Conservation (phyloP, 2,113 vertebrate species). For the Eolophus roseicapilla region DNA sequence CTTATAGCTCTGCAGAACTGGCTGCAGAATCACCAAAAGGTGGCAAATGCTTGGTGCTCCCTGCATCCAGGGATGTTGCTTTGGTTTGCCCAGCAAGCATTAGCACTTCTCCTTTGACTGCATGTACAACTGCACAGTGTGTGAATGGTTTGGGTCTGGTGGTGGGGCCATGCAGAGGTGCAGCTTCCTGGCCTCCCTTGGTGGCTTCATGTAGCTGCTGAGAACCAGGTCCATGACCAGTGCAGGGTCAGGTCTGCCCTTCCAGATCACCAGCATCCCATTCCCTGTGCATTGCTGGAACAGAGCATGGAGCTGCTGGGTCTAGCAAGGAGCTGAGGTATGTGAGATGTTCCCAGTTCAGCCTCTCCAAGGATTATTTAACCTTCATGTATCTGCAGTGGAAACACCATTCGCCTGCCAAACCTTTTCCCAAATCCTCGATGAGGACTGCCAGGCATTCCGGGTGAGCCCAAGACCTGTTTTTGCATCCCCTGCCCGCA, state of each 20-base stretch:
- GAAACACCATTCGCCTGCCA: not conserved
- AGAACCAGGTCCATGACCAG: not conserved
- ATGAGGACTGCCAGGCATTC: not conserved
- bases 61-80: not conserved
- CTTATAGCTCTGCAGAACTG: not conserved
- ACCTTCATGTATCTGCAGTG: not conserved
- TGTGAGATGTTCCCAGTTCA: fast-evolving
- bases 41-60: not conserved
- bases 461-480: not conserved
- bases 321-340: not conserved
- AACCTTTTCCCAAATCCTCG: not conserved
- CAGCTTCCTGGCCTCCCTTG: not conserved
- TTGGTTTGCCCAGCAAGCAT: not conserved
- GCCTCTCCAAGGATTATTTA: not conserved
- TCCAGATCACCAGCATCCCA: fast-evolving
- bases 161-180: not conserved
- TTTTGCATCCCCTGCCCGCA: not conserved
- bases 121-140: fast-evolving
- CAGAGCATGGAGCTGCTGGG: not conserved
- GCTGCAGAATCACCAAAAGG: not conserved
- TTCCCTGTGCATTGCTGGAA: fast-evolving
- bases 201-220: not conserved
- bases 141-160: not conserved
- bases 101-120: not conserved
- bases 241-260: not conserved